phyloP scores from a whole-genome alignment of 2,888 invertebrate species.

The Euproctis similis region DNA sequence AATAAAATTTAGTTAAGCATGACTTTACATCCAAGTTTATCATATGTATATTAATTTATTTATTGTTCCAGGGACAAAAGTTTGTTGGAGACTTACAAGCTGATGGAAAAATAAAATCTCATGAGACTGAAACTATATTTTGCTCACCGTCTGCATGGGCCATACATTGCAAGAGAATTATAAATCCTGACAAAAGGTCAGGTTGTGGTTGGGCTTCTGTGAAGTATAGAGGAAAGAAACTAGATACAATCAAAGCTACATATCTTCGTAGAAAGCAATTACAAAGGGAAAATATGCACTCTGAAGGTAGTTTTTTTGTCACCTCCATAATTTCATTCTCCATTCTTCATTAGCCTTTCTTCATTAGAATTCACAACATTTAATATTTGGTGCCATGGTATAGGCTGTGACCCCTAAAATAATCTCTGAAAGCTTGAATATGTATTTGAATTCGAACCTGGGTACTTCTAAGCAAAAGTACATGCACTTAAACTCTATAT shows the following conservation, averaged over 20 bases:
- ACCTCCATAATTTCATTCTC: too few relatives aligned
- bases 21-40: too few relatives aligned
- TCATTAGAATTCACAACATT: too few relatives aligned
- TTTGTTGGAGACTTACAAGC: constrained; percentile 90
- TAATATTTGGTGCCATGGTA: too few relatives aligned
- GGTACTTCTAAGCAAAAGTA: too few relatives aligned
- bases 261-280: constrained; percentile 84
- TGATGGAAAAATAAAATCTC: constrained; percentile 92
- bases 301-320: constrained; percentile 45
- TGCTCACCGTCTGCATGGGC: constrained; percentile 95
- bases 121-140: constrained; percentile 91
- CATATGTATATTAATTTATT: constrained; percentile 1
- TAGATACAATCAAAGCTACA: constrained; percentile 91
- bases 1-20: too few relatives aligned
- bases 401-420: too few relatives aligned
- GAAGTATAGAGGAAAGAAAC: constrained; percentile 89
- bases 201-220: constrained; percentile 96
- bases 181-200: constrained; percentile 93
- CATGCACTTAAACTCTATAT: too few relatives aligned
- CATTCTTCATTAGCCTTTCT: too few relatives aligned
- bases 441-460: too few relatives aligned
- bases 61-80: constrained; percentile 82
- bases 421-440: too few relatives aligned
- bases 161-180: constrained; percentile 91
- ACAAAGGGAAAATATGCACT: constrained; percentile 74